Conservation (phyloP, 2,888 invertebrate species). For the Cecidostiba fungosa region DNA sequence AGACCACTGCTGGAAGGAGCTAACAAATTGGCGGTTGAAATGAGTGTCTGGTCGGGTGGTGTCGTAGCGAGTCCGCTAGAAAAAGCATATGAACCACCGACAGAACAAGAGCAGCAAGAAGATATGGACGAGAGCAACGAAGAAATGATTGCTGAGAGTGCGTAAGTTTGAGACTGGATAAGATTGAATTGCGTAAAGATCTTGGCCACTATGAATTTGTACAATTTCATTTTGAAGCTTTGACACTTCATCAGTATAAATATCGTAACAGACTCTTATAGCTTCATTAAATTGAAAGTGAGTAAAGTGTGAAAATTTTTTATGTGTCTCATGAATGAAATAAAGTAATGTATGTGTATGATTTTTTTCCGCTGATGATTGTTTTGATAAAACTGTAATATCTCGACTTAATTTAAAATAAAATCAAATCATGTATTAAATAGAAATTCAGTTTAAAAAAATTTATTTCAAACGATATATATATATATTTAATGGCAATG, state of each 20-base stretch:
- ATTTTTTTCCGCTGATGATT: slow-evolving; percentile 18
- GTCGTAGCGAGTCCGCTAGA: slow-evolving; percentile 98
- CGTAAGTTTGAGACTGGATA: slow-evolving; percentile 65
- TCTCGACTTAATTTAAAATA: slow-evolving; percentile 34
- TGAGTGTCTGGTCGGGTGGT: slow-evolving; percentile 96
- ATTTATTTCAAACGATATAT: slow-evolving; percentile 40
- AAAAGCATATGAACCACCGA: slow-evolving; percentile 92
- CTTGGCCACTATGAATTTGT: slow-evolving; percentile 38
- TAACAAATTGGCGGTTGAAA: slow-evolving; percentile 89
- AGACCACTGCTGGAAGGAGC: slow-evolving; percentile 90
- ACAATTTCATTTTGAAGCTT: slow-evolving; percentile 35
- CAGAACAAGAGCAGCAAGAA: slow-evolving; percentile 87
- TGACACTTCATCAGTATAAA: slow-evolving; percentile 36
- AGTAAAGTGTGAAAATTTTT: slow-evolving; percentile 27
- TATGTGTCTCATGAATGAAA: slow-evolving; percentile 44
- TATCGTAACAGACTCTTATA: slow-evolving; percentile 23
- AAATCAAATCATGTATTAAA: slow-evolving; percentile 37
- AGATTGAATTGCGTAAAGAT: slow-evolving; percentile 33
- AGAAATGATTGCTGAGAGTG: slow-evolving; percentile 84
- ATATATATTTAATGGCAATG: slow-evolving; percentile 38
- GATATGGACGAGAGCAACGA: slow-evolving; percentile 86
- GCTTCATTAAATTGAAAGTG: slow-evolving; percentile 29
- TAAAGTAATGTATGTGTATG: slow-evolving; percentile 37
- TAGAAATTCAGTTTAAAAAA: slow-evolving; percentile 29
- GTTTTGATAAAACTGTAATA: slow-evolving; percentile 43